Base-by-base conservation (phyloP, 1,140 invertebrate genomes). In the Asbolus verrucosus region DNA sequence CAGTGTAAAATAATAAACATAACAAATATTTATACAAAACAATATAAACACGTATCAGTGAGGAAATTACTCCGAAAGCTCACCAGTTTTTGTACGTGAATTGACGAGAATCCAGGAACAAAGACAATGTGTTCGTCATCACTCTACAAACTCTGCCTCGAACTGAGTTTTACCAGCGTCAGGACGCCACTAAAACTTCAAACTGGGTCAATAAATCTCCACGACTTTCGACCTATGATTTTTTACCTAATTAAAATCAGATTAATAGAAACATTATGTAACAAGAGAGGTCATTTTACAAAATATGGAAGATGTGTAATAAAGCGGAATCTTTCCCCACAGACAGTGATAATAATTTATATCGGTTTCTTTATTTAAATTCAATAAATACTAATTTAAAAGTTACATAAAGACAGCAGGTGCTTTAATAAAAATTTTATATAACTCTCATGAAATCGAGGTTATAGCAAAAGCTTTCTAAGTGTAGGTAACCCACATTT, bases 121-220 rank as follows among this genome's bases (percentile, higher is more conserved):
- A 36, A 36, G 33, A 36, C 33, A 36, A 6, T 4, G 24, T 8
- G 3, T 27, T 27, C 24, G 24, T 27, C n/a, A n/a, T n/a, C 24
- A 27, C 24, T 4, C 33, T 11, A 6, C 2, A 36, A 36, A 36
- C 33, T 5, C 33, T n/a, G 3, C 33, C 33, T 11, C 33, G 33
- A n/a, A 36, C 33, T 36, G 33, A 5, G 5, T 36, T 6, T n/a
- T 11, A n/a, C 33, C 11, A 11, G 33, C 5, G 33, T 5, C 33
- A n/a, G 33, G 11, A 36, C 33, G 33, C 33, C 33, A 36, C 33
- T 36, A n/a, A 36, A 6, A n/a, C 33, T 36, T 3, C 33, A 59
- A 46, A 59, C 50, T 59, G 21, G 50, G 50, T 59, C 18, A 59
- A 59, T 59, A 59, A 59, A 59, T 59, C 19, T 59, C 19, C 50